phyloP scores from a whole-genome alignment of 1,140 invertebrate species.

The Amphibalanus amphitrite region DNA sequence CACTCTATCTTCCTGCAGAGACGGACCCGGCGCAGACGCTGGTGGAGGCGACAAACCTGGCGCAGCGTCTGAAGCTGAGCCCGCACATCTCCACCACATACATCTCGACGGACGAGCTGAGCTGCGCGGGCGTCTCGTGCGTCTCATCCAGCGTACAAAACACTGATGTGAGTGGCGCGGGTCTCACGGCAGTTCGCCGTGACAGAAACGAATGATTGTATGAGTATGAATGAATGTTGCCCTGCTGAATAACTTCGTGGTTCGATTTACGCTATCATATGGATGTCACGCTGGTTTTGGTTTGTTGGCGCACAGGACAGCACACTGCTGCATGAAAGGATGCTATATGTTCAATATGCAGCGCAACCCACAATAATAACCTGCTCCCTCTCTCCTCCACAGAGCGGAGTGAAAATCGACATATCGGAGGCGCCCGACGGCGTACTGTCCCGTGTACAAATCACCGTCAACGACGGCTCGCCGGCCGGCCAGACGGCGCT shows the following conservation, averaged over 20 bases:
- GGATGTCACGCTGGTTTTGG: too few species aligned
- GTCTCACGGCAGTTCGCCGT: too few species aligned
- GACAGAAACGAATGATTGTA: too few species aligned
- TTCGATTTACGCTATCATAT: too few species aligned
- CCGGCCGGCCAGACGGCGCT: slow-evolving; percentile 75
- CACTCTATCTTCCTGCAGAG: slow-evolving; percentile 13
- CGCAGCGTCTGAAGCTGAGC: slow-evolving; percentile 13
- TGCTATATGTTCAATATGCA: slow-evolving; percentile 3
- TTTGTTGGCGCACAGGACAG: too few species aligned
- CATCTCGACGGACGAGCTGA: slow-evolving; percentile 17
- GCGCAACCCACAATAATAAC: slow-evolving; percentile 6
- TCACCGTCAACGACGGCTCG: slow-evolving; percentile 25
- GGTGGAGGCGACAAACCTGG: slow-evolving; percentile 16
- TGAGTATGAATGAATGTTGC: too few species aligned
- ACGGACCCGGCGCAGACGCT: slow-evolving; percentile 15
- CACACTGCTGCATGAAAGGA: too few species aligned
- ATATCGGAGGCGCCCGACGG: slow-evolving; percentile 26
- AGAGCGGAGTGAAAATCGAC: slow-evolving; percentile 22
- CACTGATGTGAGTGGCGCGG: slow-evolving; percentile 7
- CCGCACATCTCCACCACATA: slow-evolving; percentile 22
- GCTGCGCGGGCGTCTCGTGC: slow-evolving; percentile 7
- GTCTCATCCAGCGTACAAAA: slow-evolving; percentile 7
- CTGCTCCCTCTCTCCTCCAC: slow-evolving; percentile 4
- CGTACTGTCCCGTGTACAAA: slow-evolving; percentile 30
- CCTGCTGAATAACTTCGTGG: too few species aligned